Conservation (phyloP, 2,888 invertebrate genomes). For the Laothoe populi region DNA sequence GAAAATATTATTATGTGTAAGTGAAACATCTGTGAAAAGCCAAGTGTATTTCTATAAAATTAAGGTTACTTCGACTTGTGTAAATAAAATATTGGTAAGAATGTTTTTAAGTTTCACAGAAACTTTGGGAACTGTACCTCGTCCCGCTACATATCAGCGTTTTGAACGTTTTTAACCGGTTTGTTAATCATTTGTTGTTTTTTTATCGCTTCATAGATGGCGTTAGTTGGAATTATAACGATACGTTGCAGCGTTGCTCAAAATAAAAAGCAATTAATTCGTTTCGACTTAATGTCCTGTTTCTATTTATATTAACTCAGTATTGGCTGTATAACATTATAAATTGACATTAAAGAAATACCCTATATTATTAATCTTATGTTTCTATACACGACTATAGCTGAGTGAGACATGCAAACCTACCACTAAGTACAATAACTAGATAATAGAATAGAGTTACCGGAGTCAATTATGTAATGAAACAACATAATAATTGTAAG, state of each 20-base stretch:
- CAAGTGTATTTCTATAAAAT: slow-evolving; percentile 39
- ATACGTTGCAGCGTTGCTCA: slow-evolving; percentile 76
- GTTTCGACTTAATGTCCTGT: slow-evolving; percentile 28
- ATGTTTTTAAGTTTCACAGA: slow-evolving; percentile 43
- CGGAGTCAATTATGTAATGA: slow-evolving; percentile 73
- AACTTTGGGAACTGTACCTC: slow-evolving; percentile 47
- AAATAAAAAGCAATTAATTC: slow-evolving; percentile 63
- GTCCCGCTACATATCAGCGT: slow-evolving; percentile 64
- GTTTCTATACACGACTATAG: slow-evolving; percentile 13
- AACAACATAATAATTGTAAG: slow-evolving; percentile 47
- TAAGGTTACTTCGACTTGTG: slow-evolving; percentile 39
- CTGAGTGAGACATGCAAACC: slow-evolving; percentile 50
- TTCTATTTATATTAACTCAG: slow-evolving; percentile 22
- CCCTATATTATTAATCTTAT: neutral
- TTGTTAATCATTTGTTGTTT: slow-evolving; percentile 32
- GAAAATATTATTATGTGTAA: slow-evolving; percentile 62
- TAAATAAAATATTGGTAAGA: slow-evolving; percentile 40
- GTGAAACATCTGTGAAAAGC: slow-evolving; percentile 55
- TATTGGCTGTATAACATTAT: slow-evolving; percentile 17
- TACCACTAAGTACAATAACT: slow-evolving; percentile 79
- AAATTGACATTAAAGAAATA: slow-evolving; percentile 1
- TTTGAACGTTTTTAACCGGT: slow-evolving; percentile 47
- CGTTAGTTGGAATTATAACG: slow-evolving; percentile 44
- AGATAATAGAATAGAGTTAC: slow-evolving; percentile 67
- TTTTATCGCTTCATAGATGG: slow-evolving; percentile 36